Evolutionary conservation across 1,140 invertebrate species (phyloP).

Genomic region (Caenorhabditis briggsae): DNA sequence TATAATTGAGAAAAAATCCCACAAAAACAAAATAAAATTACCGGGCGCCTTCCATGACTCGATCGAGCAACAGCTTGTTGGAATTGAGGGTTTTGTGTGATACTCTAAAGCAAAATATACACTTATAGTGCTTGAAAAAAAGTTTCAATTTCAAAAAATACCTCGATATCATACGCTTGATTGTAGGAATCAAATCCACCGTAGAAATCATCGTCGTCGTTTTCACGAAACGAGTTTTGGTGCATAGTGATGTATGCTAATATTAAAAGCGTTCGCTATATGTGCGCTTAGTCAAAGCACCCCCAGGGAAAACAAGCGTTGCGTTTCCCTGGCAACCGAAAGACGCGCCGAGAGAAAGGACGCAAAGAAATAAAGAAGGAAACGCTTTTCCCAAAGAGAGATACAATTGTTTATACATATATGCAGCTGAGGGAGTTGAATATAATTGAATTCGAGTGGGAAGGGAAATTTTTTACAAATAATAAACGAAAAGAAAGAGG

Average conservation of each 20-base stretch:
- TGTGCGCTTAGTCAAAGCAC: not conserved
- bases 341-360: not conserved
- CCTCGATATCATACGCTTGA: slow-evolving; percentile 74
- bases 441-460: not conserved
- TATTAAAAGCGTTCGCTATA: no score
- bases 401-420: slow-evolving; percentile 50
- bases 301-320: not conserved
- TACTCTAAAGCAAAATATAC: slow-evolving; percentile 71
- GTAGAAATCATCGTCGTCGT: slow-evolving; percentile 71
- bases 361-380: not conserved
- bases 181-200: slow-evolving; percentile 75
- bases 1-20: not conserved
- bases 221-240: not conserved
- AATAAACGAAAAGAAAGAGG: not conserved
- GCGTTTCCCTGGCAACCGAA: not conserved
- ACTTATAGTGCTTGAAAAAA: not conserved
- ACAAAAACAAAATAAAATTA: slow-evolving; percentile 24
- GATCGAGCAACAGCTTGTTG: slow-evolving; percentile 71
- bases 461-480: not conserved
- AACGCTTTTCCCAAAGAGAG: not conserved
- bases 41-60: slow-evolving; percentile 75
- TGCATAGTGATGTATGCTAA: not conserved
- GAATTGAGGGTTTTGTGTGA: slow-evolving; percentile 71
- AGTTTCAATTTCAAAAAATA: slow-evolving; percentile 18
- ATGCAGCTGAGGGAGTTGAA: not conserved